phyloP scores from a whole-genome alignment of 2,797 vertebrate genomes.

The Geotrypetes seraphini region DNA sequence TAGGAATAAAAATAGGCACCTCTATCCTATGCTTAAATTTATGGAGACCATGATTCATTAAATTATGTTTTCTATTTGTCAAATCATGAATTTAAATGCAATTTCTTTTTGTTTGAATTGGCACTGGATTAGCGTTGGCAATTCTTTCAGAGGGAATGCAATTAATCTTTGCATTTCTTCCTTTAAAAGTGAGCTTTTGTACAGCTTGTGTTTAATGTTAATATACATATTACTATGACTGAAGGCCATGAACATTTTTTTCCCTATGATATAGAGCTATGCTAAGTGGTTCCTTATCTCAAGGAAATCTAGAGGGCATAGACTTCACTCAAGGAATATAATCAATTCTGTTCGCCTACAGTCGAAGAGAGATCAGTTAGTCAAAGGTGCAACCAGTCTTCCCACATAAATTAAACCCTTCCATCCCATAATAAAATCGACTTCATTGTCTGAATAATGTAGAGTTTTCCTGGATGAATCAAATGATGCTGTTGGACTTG shows the following conservation, averaged over 20 bases:
- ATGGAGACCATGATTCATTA: constrained; percentile 12
- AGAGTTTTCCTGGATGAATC: constrained; percentile 1
- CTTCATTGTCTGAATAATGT: constrained; percentile 6
- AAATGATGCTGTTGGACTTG: neutral
- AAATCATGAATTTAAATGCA: constrained; percentile 39
- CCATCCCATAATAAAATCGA: neutral
- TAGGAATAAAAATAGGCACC: neutral
- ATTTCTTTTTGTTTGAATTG: constrained; percentile 29
- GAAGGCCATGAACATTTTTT: constrained; percentile 8
- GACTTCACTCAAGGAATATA: neutral
- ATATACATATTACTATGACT: neutral
- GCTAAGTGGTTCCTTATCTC: neutral
- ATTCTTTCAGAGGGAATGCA: constrained; percentile 45
- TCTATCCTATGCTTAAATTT: constrained; percentile 4
- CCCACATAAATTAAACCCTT: neutral
- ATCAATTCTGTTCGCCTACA: neutral
- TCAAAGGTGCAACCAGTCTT: neutral
- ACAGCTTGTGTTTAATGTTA: constrained; percentile 31
- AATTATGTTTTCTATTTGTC: constrained; percentile 18
- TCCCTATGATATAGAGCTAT: neutral
- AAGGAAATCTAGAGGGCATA: neutral
- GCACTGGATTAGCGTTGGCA: constrained; percentile 37
- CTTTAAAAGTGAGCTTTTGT: constrained; percentile 27
- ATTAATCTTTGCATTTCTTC: constrained; percentile 46
- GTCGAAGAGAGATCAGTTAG: neutral